Evolutionary conservation across 2,113 vertebrate genomes (phyloP).

Genomic region (Paraplagusia blochii): DNA sequence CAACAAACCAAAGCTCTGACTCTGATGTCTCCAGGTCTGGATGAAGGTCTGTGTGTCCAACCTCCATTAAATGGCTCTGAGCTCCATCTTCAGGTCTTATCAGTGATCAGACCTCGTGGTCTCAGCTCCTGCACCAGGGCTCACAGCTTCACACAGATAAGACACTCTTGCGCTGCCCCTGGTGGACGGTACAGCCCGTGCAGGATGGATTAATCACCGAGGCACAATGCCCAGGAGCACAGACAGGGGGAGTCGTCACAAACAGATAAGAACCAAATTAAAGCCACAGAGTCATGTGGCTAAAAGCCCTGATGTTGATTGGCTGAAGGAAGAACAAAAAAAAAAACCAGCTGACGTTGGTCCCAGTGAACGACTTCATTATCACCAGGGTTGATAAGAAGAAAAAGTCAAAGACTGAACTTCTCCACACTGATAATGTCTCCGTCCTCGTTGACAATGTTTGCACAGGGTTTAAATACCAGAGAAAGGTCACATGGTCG

Average conservation of each 20-base stretch:
- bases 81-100: slow-evolving; percentile 30
- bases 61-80: slow-evolving; percentile 35
- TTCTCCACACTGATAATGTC: slow-evolving; percentile 38
- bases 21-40: slow-evolving; percentile 48
- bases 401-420: slow-evolving; percentile 5
- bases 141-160: slow-evolving; percentile 46
- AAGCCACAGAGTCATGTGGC: slow-evolving; percentile 4
- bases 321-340: no score
- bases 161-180: slow-evolving; percentile 44
- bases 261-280: slow-evolving; percentile 41
- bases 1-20: slow-evolving; percentile 54
- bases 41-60: slow-evolving; percentile 43
- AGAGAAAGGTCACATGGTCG: slow-evolving; percentile 45
- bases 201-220: slow-evolving; percentile 50
- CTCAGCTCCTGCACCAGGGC: slow-evolving; percentile 18
- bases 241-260: slow-evolving; percentile 34
- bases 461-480: slow-evolving; percentile 40
- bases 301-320: slow-evolving; percentile 21
- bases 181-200: slow-evolving; percentile 24
- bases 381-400: background rate
- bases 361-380: slow-evolving; percentile 33
- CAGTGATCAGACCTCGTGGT: slow-evolving; percentile 35
- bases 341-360: slow-evolving; percentile 25
- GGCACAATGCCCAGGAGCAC: slow-evolving; percentile 34
- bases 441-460: slow-evolving; percentile 34